A percentile compares a stretch with the other conserved stretches of the same genome.
These are phyloP conservation scores for Stichopus horrens DNA, from an alignment of 53 echinoderm and acorn worm genomes.

Conservation along the genomic window DNA sequence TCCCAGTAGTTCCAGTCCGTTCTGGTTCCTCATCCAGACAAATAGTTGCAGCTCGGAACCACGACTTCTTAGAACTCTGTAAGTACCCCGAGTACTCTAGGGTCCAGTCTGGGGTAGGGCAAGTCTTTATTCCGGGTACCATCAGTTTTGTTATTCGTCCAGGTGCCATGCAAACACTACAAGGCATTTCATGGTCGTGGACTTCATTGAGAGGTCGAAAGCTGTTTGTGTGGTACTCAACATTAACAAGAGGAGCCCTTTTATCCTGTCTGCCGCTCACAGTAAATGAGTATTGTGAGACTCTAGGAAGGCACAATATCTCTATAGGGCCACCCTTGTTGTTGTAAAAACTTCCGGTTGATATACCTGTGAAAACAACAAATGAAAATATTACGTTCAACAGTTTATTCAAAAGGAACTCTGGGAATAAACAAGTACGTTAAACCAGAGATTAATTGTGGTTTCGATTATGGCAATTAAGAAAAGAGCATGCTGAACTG, in stretches of 20 bases:
- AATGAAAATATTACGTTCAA: too few relatives aligned
- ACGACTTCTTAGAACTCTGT: conserved; percentile 3
- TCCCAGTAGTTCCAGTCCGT: not conserved
- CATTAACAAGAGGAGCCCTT: not conserved
- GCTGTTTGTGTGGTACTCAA: not conserved
- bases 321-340: conserved; percentile 25
- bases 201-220: not conserved
- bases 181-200: conserved; percentile 2
- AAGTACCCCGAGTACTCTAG: conserved; percentile 30
- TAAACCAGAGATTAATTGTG: too few relatives aligned
- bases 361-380: not conserved
- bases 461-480: too few relatives aligned
- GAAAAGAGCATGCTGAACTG: too few relatives aligned
- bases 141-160: not conserved
- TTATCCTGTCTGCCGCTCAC: conserved; percentile 7
- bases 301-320: conserved; percentile 3
- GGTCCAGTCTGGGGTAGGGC: conserved; percentile 11
- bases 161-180: conserved; percentile 35
- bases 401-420: too few relatives aligned
- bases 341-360: conserved; percentile 4
- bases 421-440: too few relatives aligned
- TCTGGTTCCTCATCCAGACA: conserved; percentile 10
- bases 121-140: not conserved
- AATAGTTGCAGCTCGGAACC: not conserved
- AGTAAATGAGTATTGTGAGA: not conserved